Conservation (phyloP, 1,140 invertebrate species). For the Sinonovacula constricta region DNA sequence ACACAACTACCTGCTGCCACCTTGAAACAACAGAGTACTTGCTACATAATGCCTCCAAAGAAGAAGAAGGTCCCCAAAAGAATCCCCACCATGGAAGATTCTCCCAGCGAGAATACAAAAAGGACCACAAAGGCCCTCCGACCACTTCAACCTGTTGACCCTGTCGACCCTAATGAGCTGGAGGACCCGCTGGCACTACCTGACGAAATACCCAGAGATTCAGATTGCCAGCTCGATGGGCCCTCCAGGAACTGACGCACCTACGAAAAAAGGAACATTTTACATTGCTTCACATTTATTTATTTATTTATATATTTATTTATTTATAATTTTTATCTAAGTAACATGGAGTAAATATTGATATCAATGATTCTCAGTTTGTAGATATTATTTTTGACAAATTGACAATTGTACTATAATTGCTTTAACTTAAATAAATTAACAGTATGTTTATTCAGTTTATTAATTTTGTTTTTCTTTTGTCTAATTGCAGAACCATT, state of each 20-base stretch:
- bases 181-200: conserved; percentile 24
- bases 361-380: conserved; percentile 34
- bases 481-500: conserved; percentile 38
- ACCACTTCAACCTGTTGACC: conserved; percentile 36
- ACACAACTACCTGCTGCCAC: conserved; percentile 35
- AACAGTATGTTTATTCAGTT: conserved; percentile 37
- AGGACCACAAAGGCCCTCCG: conserved; percentile 22
- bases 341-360: conserved; percentile 34
- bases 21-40: conserved; percentile 17
- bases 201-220: conserved; percentile 25
- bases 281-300: conserved; percentile 75
- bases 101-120: conserved; percentile 16
- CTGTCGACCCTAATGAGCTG: conserved; percentile 32
- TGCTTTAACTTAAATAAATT: conserved; percentile 10
- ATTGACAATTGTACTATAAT: conserved; percentile 32
- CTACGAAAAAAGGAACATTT: conserved; percentile 37
- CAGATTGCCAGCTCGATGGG: conserved; percentile 39
- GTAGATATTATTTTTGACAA: conserved; percentile 39
- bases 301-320: conserved; percentile 37
- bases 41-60: conserved; percentile 31
- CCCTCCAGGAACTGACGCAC: conserved; percentile 22
- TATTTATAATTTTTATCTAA: conserved; percentile 25
- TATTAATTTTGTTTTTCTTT: conserved; percentile 43
- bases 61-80: conserved; percentile 1
- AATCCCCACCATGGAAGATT: background rate